These are phyloP conservation scores for Mormyrus iriodes DNA, from an alignment of 2,113 vertebrate genomes.

Conservation along the genomic window DNA sequence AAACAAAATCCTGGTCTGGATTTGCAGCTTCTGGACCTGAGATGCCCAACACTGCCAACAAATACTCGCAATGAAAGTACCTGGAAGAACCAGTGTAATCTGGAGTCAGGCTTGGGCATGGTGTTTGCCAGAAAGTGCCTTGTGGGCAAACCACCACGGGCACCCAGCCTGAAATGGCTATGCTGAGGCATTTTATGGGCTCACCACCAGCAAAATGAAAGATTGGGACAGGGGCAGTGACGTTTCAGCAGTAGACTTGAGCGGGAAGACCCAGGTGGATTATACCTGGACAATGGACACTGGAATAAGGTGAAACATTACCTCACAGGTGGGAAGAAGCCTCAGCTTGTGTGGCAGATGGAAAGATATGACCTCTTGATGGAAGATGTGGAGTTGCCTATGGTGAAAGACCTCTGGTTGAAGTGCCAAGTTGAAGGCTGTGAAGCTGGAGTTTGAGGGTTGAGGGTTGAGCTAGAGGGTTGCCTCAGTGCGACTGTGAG, in stretches of 20 bases:
- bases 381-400: neutral
- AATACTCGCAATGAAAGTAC: neutral
- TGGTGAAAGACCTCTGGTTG: neutral
- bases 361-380: neutral
- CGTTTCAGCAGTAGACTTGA: neutral
- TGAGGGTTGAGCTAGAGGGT: neutral
- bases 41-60: too few relatives aligned
- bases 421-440: neutral
- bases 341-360: neutral
- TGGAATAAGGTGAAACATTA: neutral
- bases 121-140: neutral
- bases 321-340: neutral
- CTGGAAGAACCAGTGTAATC: neutral
- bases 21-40: too few relatives aligned
- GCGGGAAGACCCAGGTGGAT: neutral
- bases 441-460: neutral
- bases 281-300: neutral
- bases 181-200: neutral
- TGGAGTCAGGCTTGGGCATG: neutral
- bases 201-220: neutral
- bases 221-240: neutral
- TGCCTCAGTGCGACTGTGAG: neutral
- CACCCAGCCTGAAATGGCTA: neutral
- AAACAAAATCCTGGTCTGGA: too few relatives aligned
- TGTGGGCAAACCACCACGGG: neutral